Conservation (phyloP, 2,888 invertebrate species). For the Acleris laterana region DNA sequence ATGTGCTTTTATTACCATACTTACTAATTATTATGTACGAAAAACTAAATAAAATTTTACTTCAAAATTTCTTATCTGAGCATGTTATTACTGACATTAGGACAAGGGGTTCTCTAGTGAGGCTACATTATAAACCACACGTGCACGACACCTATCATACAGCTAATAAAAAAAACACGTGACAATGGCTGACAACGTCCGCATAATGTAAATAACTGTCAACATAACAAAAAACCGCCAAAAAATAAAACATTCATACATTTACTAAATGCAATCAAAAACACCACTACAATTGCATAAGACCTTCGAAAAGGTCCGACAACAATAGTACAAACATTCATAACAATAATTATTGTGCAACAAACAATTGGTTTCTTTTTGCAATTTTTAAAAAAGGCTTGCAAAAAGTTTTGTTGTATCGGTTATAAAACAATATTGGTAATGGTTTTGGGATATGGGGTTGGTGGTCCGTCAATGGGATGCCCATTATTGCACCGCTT, state of each 20-base stretch:
- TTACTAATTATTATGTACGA: too few relatives aligned
- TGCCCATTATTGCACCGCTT: slow-evolving; percentile 30
- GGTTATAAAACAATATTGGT: slow-evolving; percentile 37
- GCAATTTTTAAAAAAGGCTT: slow-evolving; percentile 64
- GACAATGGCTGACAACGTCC: too few relatives aligned
- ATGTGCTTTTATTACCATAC: slow-evolving; percentile 3
- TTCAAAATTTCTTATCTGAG: too few relatives aligned
- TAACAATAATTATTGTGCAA: slow-evolving; percentile 56
- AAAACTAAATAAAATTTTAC: too few relatives aligned
- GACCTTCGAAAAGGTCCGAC: slow-evolving; percentile 15
- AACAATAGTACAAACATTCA: slow-evolving; percentile 33
- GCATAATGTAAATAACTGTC: too few relatives aligned
- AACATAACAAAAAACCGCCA: too few relatives aligned
- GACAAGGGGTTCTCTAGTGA: too few relatives aligned
- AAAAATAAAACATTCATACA: not conserved
- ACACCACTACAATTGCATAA: slow-evolving; percentile 25
- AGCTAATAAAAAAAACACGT: too few relatives aligned
- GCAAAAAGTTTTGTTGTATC: slow-evolving; percentile 45
- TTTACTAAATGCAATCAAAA: slow-evolving; percentile 11
- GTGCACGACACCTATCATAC: too few relatives aligned
- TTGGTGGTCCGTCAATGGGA: slow-evolving; percentile 36
- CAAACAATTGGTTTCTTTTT: slow-evolving; percentile 66
- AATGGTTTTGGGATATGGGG: slow-evolving; percentile 34
- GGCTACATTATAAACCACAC: too few relatives aligned
- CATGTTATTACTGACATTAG: too few relatives aligned